Evolutionary conservation across 2,888 invertebrate species (phyloP).

Genomic region (Drosophila recens): DNA sequence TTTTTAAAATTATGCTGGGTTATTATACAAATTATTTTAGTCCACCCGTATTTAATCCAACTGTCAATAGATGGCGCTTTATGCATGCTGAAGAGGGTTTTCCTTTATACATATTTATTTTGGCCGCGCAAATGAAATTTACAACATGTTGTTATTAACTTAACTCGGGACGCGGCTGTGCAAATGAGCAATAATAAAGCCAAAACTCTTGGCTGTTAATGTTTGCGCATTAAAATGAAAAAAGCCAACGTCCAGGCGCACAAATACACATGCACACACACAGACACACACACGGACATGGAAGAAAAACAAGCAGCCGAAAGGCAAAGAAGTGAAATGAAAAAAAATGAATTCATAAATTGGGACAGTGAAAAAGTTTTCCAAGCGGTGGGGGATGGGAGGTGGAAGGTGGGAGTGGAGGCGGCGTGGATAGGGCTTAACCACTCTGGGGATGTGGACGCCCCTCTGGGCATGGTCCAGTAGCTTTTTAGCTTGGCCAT

Average conservation of each 20-base stretch:
- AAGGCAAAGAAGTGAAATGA: conserved; percentile 47
- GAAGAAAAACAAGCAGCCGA: conserved; percentile 40
- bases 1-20: not conserved
- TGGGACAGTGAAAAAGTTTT: conserved; percentile 59
- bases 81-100: not conserved
- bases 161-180: conserved; percentile 47
- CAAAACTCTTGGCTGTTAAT: conserved; percentile 71
- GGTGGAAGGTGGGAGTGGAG: not conserved
- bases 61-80: conserved; percentile 17
- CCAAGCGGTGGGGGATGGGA: conserved; percentile 2
- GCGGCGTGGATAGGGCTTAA: conserved; percentile 7
- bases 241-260: conserved; percentile 20
- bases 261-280: conserved; percentile 7
- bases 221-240: conserved; percentile 66
- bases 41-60: not conserved
- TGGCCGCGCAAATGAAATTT: conserved; percentile 19
- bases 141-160: conserved; percentile 39
- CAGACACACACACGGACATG: not conserved
- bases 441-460: conserved; percentile 34
- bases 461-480: conserved; percentile 61
- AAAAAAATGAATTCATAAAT: conserved; percentile 52
- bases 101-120: conserved; percentile 9
- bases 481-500: conserved; percentile 58
- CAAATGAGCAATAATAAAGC: conserved; percentile 75
- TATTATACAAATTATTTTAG: not conserved